These are phyloP conservation scores for Musca domestica DNA, from an alignment of 1,140 invertebrate species.

Conservation along the genomic window DNA sequence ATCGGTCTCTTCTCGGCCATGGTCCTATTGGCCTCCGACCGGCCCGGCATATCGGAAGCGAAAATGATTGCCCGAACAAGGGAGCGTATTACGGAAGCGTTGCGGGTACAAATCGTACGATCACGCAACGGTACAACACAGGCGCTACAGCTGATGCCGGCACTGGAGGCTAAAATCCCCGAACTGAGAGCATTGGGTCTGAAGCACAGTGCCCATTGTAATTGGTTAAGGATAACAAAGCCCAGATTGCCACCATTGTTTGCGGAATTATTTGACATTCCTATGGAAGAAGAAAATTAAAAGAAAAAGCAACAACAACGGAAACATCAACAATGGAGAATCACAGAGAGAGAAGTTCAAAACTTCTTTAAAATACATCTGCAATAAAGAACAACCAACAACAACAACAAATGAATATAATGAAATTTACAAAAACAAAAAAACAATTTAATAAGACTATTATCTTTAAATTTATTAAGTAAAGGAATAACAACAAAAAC, in stretches of 20 bases:
- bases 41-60: constrained; percentile 76
- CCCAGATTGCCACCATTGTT: constrained; percentile 87
- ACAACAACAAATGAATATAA: too few species aligned
- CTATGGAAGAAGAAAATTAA: constrained; percentile 67
- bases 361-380: too few species aligned
- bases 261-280: constrained; percentile 97
- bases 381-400: too few species aligned
- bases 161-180: constrained; percentile 70
- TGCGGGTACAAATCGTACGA: constrained; percentile 50
- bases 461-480: too few species aligned
- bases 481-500: too few species aligned
- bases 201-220: constrained; percentile 80
- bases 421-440: too few species aligned
- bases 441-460: too few species aligned
- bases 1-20: constrained; percentile 85
- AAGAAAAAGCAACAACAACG: not conserved
- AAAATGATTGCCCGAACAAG: constrained; percentile 82
- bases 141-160: constrained; percentile 64
- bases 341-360: too few species aligned
- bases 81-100: constrained; percentile 80
- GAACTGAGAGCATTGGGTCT: constrained; percentile 80
- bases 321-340: not conserved
- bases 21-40: constrained; percentile 77
- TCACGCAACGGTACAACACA: constrained; percentile 51
- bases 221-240: constrained; percentile 82